These are phyloP conservation scores for Callosobruchus maculatus DNA, from an alignment of 2,888 invertebrate genomes.

Conservation along the genomic window DNA sequence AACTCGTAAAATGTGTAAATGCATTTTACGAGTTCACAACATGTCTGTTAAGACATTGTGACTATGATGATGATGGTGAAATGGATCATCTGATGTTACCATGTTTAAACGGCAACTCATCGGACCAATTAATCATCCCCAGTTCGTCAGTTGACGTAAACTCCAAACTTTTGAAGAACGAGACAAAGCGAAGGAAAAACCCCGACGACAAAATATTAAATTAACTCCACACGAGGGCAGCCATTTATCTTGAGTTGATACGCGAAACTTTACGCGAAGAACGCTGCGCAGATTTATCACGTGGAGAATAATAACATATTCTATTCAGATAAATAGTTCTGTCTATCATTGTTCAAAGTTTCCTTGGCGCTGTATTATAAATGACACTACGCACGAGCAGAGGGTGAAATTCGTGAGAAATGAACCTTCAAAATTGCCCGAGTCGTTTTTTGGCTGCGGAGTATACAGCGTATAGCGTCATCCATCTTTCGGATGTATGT, in stretches of 20 bases:
- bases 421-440: slow-evolving; percentile 44
- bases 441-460: slow-evolving; percentile 19
- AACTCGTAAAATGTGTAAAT: too few relatives aligned
- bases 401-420: slow-evolving; percentile 49
- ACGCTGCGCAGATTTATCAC: slow-evolving; percentile 36
- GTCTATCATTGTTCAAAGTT: slow-evolving; percentile 46
- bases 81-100: too few relatives aligned
- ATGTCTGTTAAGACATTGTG: too few relatives aligned
- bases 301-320: slow-evolving; percentile 42
- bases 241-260: slow-evolving; percentile 21
- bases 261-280: slow-evolving; percentile 16
- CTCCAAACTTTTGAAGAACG: background rate
- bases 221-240: slow-evolving; percentile 15
- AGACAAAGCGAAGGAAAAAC: background rate
- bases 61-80: too few relatives aligned
- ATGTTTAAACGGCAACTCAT: background rate
- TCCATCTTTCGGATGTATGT: slow-evolving; percentile 34
- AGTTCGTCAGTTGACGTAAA: background rate
- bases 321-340: slow-evolving; percentile 46
- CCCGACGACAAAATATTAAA: slow-evolving; percentile 15
- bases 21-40: too few relatives aligned
- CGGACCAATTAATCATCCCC: background rate
- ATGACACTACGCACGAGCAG: slow-evolving; percentile 39
- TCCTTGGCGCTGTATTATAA: slow-evolving; percentile 37
- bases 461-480: slow-evolving; percentile 15